Conservation (phyloP, 2,888 invertebrate species). For the Philaethria dido region DNA sequence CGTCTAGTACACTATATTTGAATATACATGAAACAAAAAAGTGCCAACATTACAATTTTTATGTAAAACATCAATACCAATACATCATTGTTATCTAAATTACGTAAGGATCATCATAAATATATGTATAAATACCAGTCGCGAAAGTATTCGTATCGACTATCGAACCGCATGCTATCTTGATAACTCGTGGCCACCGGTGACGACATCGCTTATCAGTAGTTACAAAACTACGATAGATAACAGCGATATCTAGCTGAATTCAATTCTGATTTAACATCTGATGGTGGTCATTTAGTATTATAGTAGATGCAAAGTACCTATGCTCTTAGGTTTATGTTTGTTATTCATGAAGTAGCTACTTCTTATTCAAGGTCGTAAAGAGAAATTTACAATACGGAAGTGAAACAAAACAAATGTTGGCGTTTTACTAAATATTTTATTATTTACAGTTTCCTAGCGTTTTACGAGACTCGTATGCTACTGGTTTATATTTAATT, state of each 20-base stretch:
- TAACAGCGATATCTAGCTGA: constrained; percentile 25
- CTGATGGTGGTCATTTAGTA: constrained; percentile 28
- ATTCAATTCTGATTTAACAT: constrained; percentile 41
- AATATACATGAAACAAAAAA: neutral
- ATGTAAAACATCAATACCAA: constrained; percentile 8
- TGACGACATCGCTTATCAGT: constrained; percentile 19
- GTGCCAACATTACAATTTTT: constrained; percentile 5
- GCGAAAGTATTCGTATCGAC: constrained; percentile 15
- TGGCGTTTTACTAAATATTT: neutral
- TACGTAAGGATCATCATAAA: constrained; percentile 16
- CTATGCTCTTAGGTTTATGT: constrained; percentile 12
- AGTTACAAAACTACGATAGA: constrained; percentile 23
- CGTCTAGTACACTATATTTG: too few relatives aligned
- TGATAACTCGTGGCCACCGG: neutral
- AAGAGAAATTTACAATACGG: constrained; percentile 13
- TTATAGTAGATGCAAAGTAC: neutral
- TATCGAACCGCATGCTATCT: constrained; percentile 11
- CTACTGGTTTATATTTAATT: too few relatives aligned
- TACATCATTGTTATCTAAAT: constrained; percentile 21
- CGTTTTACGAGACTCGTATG: neutral
- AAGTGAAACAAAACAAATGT: neutral
- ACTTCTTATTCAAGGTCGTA: constrained; percentile 16
- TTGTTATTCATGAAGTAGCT: constrained; percentile 12
- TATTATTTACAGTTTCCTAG: neutral
- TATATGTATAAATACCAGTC: neutral